Conservation (phyloP, 2,113 vertebrate species). For the Crocuta crocuta region DNA sequence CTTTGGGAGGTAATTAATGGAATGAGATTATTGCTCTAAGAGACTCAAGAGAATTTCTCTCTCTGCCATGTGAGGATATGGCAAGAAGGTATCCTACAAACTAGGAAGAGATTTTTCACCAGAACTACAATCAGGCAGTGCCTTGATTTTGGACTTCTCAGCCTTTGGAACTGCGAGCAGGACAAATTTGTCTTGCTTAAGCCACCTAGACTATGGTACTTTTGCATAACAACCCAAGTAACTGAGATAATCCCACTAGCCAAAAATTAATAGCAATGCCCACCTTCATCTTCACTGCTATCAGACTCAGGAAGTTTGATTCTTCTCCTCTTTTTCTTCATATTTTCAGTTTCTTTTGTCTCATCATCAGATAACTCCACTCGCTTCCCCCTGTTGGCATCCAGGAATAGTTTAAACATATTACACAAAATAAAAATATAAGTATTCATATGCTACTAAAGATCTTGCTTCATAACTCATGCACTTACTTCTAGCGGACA, state of each 20-base stretch:
- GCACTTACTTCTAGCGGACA: slow-evolving; percentile 28
- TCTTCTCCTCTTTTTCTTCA: slow-evolving; percentile 92
- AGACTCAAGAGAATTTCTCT: neutral
- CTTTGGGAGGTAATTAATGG: neutral
- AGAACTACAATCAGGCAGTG: neutral
- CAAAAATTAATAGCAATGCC: slow-evolving; percentile 44
- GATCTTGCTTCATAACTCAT: neutral
- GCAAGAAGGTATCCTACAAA: neutral
- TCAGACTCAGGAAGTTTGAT: slow-evolving; percentile 92
- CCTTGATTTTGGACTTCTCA: neutral
- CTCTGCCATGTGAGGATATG: neutral
- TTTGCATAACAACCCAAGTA: neutral
- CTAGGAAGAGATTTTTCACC: neutral
- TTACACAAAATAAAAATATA: slow-evolving; percentile 31
- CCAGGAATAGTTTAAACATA: slow-evolving; percentile 39
- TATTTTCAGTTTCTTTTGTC: slow-evolving; percentile 84
- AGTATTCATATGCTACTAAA: neutral
- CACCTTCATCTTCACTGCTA: slow-evolving; percentile 97
- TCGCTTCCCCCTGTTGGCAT: slow-evolving; percentile 89
- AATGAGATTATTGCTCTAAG: neutral
- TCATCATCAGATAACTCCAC: slow-evolving; percentile 88
- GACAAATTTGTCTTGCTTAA: neutral
- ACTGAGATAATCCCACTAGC: neutral
- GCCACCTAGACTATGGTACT: neutral
- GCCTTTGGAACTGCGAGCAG: neutral